Percentiles rank a stretch among this genome's conserved stretches.
These are phyloP conservation scores for Sebastes melanostomus DNA, from an alignment of 2,797 vertebrate species.

Conservation along the genomic window DNA sequence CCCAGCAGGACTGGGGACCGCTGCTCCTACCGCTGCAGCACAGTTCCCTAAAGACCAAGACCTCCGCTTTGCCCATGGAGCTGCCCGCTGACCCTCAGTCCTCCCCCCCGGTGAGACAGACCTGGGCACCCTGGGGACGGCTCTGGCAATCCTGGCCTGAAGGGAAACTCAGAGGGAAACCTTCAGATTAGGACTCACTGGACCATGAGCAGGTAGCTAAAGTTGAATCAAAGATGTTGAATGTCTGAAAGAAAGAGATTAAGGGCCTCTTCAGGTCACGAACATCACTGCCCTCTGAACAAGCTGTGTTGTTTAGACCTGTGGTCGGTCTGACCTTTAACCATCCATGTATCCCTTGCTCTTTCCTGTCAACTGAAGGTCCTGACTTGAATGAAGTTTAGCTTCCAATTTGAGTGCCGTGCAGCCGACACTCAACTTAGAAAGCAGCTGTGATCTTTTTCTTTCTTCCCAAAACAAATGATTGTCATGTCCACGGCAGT, in stretches of 20 bases:
- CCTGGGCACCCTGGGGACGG: slow-evolving; percentile 59
- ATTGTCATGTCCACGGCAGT: slow-evolving; percentile 64
- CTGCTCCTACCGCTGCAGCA: slow-evolving; percentile 78
- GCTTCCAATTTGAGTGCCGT: slow-evolving; percentile 35
- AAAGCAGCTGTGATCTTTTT: slow-evolving; percentile 36
- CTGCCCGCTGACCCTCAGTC: slow-evolving; percentile 72
- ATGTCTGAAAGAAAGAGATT: slow-evolving; percentile 65
- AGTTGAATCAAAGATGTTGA: slow-evolving; percentile 57
- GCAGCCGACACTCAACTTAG: slow-evolving; percentile 30
- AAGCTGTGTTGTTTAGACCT: background rate
- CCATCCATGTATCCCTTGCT: background rate
- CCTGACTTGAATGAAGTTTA: slow-evolving; percentile 40
- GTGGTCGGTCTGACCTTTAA: background rate
- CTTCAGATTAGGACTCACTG: slow-evolving; percentile 75
- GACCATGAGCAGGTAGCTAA: slow-evolving; percentile 64
- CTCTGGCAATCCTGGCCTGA: slow-evolving; percentile 57
- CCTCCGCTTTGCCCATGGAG: slow-evolving; percentile 89
- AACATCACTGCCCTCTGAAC: slow-evolving; percentile 21
- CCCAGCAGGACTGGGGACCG: slow-evolving; percentile 43
- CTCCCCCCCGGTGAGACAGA: slow-evolving; percentile 56
- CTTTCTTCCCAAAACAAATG: slow-evolving; percentile 35
- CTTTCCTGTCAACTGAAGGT: slow-evolving; percentile 2
- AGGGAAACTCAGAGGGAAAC: slow-evolving; percentile 76
- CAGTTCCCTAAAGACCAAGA: slow-evolving; percentile 97
- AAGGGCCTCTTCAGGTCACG: slow-evolving; percentile 8